Evolutionary conservation across 2,113 vertebrate species (phyloP), one percentile per base, ranked within the genome.

Genomic region (Galemys pyrenaicus): DNA sequence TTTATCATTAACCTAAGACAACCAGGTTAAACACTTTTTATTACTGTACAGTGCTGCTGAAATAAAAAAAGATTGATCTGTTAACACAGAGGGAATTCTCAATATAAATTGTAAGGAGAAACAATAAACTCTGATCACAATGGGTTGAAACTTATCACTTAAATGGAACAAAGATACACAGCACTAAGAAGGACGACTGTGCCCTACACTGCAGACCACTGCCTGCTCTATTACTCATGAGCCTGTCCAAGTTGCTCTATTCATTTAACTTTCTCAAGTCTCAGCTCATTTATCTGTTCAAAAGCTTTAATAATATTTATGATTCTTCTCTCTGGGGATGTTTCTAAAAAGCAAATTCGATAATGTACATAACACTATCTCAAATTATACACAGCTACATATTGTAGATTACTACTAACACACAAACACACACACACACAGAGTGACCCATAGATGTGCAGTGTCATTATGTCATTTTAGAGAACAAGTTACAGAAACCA

Each of bases 171-270:
- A 37, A n/a, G 26, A 20, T 20, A 8, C 5, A 15, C 1, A 83
- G 17, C 0, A 2, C 0, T 13, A 64, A 1, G 62, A 35, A 46
- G 19, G 0, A 67, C 7, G 41, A 3, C 0, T 0, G 3, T 4
- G 19, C 9, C 13, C 5, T 1, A 9, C 6, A 19, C 1, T 12
- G 0, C 37, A 22, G 7, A 6, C 41, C 67, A 26, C 20, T 70
- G 16, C 15, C 15, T 80, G 62, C 9, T 46, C 28, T 68, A 0
- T 41, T 12, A 51, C 44, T 77, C 26, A n/a, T 37, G 56, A 20
- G 6, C 30, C 46, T 17, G 22, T 60, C n/a, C 58, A 75, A 20
- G 9, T 41, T 35, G 28, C 12, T 2, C 28, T 54, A 32, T 35
- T 60, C 32, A 65, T 32, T 54, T 51, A 85, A 81, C 26, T 37